These are phyloP conservation scores for Dolichoris vasculosae DNA, from an alignment of 1,140 invertebrate species.

Conservation along the genomic window DNA sequence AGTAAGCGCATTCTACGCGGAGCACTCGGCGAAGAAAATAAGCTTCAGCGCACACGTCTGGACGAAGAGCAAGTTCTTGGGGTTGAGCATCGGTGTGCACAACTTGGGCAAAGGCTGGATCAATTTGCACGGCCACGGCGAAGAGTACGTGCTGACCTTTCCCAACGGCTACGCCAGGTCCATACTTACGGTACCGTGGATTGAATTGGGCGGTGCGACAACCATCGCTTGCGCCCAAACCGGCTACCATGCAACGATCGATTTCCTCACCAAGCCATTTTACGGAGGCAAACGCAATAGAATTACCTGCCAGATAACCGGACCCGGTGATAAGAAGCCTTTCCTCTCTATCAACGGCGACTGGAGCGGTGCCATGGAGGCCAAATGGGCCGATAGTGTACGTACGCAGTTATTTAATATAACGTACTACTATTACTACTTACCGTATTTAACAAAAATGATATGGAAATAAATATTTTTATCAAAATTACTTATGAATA, in stretches of 20 bases:
- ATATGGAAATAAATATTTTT: too few relatives aligned
- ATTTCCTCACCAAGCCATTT: conserved; percentile 97
- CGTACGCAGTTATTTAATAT: not conserved
- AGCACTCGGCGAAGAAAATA: conserved; percentile 92
- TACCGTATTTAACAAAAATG: too few relatives aligned
- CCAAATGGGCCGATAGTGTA: conserved; percentile 88
- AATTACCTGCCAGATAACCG: conserved; percentile 87
- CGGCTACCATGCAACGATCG: conserved; percentile 90
- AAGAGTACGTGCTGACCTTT: conserved; percentile 95
- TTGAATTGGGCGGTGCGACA: conserved; percentile 94
- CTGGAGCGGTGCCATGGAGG: conserved; percentile 97
- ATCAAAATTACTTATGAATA: too few relatives aligned
- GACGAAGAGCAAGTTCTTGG: conserved; percentile 98
- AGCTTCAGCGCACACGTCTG: conserved; percentile 95
- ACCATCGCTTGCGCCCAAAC: conserved; percentile 92
- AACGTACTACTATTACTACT: not conserved
- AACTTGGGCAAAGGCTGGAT: conserved; percentile 90
- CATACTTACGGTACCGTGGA: conserved; percentile 96
- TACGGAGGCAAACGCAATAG: conserved; percentile 96
- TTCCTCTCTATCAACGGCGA: conserved; percentile 92
- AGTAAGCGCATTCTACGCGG: conserved; percentile 98
- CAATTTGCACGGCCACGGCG: conserved; percentile 86
- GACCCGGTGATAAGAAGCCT: conserved; percentile 89
- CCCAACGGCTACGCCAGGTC: conserved; percentile 97
- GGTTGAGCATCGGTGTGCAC: conserved; percentile 93